Evolutionary conservation across 2,113 vertebrate genomes (phyloP), one percentile per base, ranked within the genome.

Genomic region (Promerops cafer): DNA sequence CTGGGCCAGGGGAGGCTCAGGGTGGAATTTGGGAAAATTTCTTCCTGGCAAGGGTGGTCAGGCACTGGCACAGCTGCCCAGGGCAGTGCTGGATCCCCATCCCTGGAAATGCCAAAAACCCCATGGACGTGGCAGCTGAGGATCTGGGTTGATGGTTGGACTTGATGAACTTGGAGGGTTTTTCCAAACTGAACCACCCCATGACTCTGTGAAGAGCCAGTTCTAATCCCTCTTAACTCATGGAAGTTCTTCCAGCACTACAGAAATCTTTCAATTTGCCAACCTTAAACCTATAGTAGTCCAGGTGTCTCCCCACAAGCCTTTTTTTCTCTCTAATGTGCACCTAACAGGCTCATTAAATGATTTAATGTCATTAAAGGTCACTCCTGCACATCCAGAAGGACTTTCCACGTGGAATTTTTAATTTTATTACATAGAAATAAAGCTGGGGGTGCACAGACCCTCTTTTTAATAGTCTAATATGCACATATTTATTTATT

Each of bases 1-100:
- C 42, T 85, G 83, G 10, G 35, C 35, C 37, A 57, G 71, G 52
- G 31, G 4, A 50, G 37, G 21, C 0, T 1, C 26, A 57, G 26
- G 30, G 0, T 11, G 44, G 42, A 35, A 1, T 1, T 3, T 4
- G 37, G 31, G 24, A 4, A 5, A 0, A 13, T 8, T 52, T 1
- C 1, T 26, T 0, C 50, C 6, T 20, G 23, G 28, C 20, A 16
- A 52, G 9, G 6, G 9, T 4, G 0, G 6, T 30, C 17, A 5
- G 0, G 13, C 24, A 1, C 1, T 52, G 47, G 39, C 1, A 47
- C 28, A 54, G 24, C 50, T 50, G 44, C 44, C 35, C 44, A 42
- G 50, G 50, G 42, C 21, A 56, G 30, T 0, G 35, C 0, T 37
- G 76, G 22, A 27, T 57, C 3, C 9, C 27, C 42, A 44, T 8